phyloP scores from a whole-genome alignment of 2,888 invertebrate genomes.

The Drosophila cracens region DNA sequence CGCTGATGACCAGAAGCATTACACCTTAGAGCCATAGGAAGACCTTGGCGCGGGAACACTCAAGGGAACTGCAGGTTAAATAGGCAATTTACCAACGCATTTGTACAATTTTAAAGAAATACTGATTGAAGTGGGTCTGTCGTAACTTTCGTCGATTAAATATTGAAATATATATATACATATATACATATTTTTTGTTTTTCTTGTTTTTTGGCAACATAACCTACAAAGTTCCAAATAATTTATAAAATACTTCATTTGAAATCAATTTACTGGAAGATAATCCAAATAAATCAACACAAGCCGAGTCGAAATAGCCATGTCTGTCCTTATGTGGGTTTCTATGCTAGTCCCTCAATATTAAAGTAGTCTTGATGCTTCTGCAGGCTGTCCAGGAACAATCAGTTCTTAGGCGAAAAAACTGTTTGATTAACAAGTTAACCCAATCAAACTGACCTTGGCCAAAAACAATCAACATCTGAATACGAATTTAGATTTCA shows the following conservation, averaged over 20 bases:
- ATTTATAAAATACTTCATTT: background rate
- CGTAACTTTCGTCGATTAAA: too few relatives aligned
- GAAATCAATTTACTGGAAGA: background rate
- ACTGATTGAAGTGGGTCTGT: constrained; percentile 16
- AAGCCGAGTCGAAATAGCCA: too few relatives aligned
- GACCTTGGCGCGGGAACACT: background rate
- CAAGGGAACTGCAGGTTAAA: constrained; percentile 17
- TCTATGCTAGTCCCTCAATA: background rate
- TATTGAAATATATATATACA: too few relatives aligned
- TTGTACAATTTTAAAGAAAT: constrained; percentile 60
- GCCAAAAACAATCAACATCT: background rate
- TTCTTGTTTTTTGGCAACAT: constrained; percentile 1
- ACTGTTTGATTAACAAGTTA: background rate
- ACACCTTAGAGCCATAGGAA: constrained; percentile 86
- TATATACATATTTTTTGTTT: too few relatives aligned
- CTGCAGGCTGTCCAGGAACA: background rate
- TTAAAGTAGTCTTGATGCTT: background rate
- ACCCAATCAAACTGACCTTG: background rate
- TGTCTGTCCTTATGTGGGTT: background rate
- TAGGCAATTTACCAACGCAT: constrained; percentile 54
- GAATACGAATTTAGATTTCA: background rate
- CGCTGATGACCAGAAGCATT: constrained; percentile 86
- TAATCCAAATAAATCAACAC: background rate
- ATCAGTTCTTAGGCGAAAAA: background rate
- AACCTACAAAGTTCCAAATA: constrained; percentile 7